Percentiles rank a stretch among this genome's conserved stretches.
Conservation (phyloP, 1,140 invertebrate genomes). For the Scaptomyza graminum region DNA sequence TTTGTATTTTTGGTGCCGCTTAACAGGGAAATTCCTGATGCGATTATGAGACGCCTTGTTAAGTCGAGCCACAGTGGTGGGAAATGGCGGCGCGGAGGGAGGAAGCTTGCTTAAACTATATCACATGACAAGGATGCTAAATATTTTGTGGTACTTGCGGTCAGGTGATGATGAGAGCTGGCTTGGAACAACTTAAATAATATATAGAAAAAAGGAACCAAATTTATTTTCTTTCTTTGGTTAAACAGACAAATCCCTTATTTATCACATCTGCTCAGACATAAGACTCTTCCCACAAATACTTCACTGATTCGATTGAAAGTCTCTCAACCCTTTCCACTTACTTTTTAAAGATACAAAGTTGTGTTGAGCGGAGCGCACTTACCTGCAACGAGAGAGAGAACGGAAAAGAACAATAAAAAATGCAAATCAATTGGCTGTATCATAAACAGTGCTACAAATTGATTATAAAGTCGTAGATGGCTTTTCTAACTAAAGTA, state of each 20-base stretch:
- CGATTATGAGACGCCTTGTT: conserved; percentile 78
- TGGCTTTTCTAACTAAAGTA: conserved; percentile 45
- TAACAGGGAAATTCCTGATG: conserved; percentile 77
- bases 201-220: no score
- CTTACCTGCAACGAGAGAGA: conserved; percentile 47
- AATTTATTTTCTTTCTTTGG: no score
- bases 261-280: no score
- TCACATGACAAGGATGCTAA: conserved; percentile 46
- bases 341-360: conserved; percentile 33
- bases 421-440: conserved; percentile 57
- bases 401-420: conserved; percentile 39
- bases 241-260: no score
- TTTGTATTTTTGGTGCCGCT: conserved; percentile 41
- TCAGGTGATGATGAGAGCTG: conserved; percentile 35
- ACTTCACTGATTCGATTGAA: neutral
- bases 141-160: conserved; percentile 63
- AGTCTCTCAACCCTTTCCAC: neutral
- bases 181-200: no score
- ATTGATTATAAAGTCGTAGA: conserved; percentile 44
- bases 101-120: conserved; percentile 14
- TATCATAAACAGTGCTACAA: conserved; percentile 43
- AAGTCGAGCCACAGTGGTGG: conserved; percentile 59
- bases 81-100: neutral
- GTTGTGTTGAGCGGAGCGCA: conserved; percentile 16
- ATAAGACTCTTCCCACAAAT: no score